These are phyloP conservation scores for Neoascia interrupta DNA, from an alignment of 2,888 invertebrate genomes.

Conservation along the genomic window DNA sequence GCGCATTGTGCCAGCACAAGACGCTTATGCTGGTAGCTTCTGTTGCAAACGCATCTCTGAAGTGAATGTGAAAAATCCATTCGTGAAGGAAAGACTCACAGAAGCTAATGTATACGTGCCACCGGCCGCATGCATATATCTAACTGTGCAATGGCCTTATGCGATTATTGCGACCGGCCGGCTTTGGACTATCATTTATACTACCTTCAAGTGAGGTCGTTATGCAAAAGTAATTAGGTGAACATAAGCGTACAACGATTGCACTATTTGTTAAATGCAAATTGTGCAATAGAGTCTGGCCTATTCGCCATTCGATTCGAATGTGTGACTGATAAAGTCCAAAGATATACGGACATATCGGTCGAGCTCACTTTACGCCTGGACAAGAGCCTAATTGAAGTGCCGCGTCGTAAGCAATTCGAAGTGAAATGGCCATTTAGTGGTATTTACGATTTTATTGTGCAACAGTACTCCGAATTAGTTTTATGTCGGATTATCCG, in stretches of 20 bases:
- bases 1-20: slow-evolving; percentile 18
- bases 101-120: neutral
- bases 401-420: slow-evolving; percentile 10
- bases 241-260: slow-evolving; percentile 61
- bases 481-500: slow-evolving; percentile 22
- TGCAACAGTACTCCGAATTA: slow-evolving; percentile 12
- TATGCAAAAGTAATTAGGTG: slow-evolving; percentile 69
- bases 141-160: slow-evolving; percentile 15
- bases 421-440: slow-evolving; percentile 2
- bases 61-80: slow-evolving; percentile 6
- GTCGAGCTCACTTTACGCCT: too few relatives aligned
- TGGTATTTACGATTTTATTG: slow-evolving; percentile 16
- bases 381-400: slow-evolving; percentile 1
- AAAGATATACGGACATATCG: slow-evolving; percentile 15
- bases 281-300: slow-evolving; percentile 46
- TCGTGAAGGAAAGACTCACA: neutral
- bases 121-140: neutral
- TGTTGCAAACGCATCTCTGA: slow-evolving; percentile 26
- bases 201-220: slow-evolving; percentile 65
- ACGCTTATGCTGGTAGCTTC: slow-evolving; percentile 34
- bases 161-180: slow-evolving; percentile 20
- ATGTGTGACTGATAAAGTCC: slow-evolving; percentile 51
- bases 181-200: slow-evolving; percentile 52
- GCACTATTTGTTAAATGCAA: slow-evolving; percentile 68
- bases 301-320: slow-evolving; percentile 41